Conservation (phyloP, 2,113 vertebrate genomes). For the Dipodomys spectabilis region DNA sequence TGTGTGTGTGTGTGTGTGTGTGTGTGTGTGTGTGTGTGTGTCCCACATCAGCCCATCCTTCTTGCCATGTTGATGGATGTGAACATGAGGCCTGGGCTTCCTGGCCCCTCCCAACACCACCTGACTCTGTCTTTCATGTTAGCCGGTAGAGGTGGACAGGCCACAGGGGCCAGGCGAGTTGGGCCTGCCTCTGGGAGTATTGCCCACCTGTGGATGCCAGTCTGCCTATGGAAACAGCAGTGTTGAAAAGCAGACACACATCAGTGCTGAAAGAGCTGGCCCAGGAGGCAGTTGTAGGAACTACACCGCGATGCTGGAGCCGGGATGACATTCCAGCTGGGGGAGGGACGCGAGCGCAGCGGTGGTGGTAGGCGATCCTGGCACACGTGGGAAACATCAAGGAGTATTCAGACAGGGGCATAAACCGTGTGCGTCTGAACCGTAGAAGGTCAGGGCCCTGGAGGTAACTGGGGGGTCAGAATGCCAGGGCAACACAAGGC, state of each 20-base stretch:
- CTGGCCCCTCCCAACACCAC: no score
- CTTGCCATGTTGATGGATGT: rapidly evolving
- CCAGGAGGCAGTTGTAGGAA: rapidly evolving
- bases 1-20: no score
- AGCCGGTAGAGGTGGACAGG: neutral
- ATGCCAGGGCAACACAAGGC: neutral
- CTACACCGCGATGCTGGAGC: rapidly evolving
- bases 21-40: no score
- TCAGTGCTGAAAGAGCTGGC: no score
- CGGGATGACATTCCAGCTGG: rapidly evolving
- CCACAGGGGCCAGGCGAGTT: neutral
- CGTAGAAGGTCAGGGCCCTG: neutral
- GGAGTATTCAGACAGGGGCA: neutral
- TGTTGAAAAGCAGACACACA: rapidly evolving
- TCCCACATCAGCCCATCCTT: neutral
- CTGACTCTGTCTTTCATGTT: rapidly evolving
- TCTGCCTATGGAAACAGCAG: neutral
- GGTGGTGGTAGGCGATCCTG: neutral
- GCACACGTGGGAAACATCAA: rapidly evolving
- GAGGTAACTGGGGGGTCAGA: neutral
- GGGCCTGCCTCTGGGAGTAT: neutral
- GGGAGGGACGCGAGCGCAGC: rapidly evolving
- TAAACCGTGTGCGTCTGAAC: neutral
- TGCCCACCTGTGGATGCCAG: rapidly evolving
- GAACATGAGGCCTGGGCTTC: neutral